phyloP scores from a whole-genome alignment of 2,797 vertebrate genomes.

The Sebastes wilsoni region DNA sequence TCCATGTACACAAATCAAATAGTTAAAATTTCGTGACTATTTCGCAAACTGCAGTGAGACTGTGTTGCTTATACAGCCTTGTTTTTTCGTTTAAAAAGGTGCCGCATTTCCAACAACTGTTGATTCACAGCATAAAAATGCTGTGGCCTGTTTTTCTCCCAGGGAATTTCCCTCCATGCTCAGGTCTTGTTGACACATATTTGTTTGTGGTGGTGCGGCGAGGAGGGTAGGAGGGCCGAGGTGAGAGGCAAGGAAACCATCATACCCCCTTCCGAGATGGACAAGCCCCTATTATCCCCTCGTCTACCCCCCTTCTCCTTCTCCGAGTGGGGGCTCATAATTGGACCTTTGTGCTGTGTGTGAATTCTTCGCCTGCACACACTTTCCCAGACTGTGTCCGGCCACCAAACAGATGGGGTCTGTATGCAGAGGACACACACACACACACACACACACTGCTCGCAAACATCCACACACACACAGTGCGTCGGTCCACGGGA shows the following conservation, averaged over 20 bases:
- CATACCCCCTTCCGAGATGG: constrained; percentile 75
- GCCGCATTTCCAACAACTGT: not conserved
- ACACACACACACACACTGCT: constrained; percentile 75
- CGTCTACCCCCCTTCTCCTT: constrained; percentile 50
- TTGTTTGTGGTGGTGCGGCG: constrained; percentile 67
- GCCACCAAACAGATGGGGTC: constrained; percentile 84
- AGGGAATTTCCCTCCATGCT: constrained; percentile 50
- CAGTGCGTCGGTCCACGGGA: constrained; percentile 60
- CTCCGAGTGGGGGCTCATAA: constrained; percentile 82
- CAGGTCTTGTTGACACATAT: constrained; percentile 63
- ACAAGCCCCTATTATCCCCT: constrained; percentile 82
- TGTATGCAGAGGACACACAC: constrained; percentile 84
- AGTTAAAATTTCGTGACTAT: too few relatives aligned
- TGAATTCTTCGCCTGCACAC: constrained; percentile 81
- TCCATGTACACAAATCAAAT: not conserved
- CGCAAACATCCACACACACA: constrained; percentile 26
- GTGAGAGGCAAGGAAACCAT: constrained; percentile 76
- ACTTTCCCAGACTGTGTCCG: constrained; percentile 83
- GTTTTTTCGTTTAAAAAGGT: not conserved
- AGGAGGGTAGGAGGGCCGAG: constrained; percentile 61
- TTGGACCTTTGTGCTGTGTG: constrained; percentile 85
- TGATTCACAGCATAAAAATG: not conserved
- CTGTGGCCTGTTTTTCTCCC: constrained; percentile 36
- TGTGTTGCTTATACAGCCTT: not conserved
- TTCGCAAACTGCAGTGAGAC: not conserved